Base-by-base conservation (phyloP, 2,797 vertebrate genomes). In the Anabas testudineus region DNA sequence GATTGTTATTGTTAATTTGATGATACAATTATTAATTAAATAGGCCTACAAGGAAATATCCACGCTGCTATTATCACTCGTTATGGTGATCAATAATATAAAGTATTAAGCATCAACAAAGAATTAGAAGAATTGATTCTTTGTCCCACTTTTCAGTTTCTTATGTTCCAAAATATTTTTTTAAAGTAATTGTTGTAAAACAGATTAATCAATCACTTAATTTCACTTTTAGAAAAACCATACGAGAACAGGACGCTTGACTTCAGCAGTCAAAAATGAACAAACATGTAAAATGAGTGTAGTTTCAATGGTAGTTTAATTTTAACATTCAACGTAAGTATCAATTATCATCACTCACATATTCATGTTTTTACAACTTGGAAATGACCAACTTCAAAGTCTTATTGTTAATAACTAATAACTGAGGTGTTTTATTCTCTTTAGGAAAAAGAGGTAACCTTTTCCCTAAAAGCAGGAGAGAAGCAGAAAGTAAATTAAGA, bases 281-380 rank as follows among this genome's bases (percentile, higher is more conserved):
- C 43, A 79, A 57, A 63, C 80, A 71, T 5, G 9, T 21, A 71
- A 0, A 15, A 46, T 49, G 2, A 18, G n/a, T 42, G 4, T 90
- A 76, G 82, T 92, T 94, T 94, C 78, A 90, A 86, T 90, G 85
- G 83, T 88, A 87, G 87, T 92, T 94, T 94, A 94, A 94, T 94
- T 93, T 93, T 77, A 91, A 94, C 93, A 94, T 93, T 94, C 92
- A 91, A 84, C 88, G 90, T 85, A 92, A 84, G 84, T 91, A 90
- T 88, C 78, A 84, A 82, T 92, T 85, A 88, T 87, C 67, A 78
- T 86, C 87, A 90, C 75, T 88, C 88, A 87, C 83, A 91, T 91
- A 82, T 81, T 89, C 64, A 76, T 89, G 57, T 82, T 87, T 90
- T 76, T 14, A 65, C 83, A 90, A 74, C 77, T 78, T 61, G 59